These are phyloP conservation scores for Dione vanillae DNA, from an alignment of 2,888 invertebrate species.

Conservation along the genomic window DNA sequence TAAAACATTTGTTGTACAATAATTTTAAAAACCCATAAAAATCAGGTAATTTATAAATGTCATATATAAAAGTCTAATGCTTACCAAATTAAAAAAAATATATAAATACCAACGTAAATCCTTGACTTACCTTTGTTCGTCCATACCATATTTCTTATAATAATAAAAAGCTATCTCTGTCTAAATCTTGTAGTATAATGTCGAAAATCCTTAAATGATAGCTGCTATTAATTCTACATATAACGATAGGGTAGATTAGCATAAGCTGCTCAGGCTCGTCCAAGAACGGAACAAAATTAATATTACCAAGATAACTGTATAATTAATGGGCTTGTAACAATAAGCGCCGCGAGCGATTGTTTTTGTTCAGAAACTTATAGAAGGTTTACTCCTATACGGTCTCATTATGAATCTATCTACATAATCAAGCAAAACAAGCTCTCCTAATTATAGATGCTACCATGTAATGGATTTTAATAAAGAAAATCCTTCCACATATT, in stretches of 20 bases:
- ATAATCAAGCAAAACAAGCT: conserved; percentile 42
- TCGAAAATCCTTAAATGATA: conserved; percentile 26
- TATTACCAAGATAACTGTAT: conserved; percentile 54
- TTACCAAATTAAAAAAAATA: background rate
- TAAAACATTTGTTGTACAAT: no score
- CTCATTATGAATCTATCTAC: conserved; percentile 42
- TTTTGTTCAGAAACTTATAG: conserved; percentile 60
- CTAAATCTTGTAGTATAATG: background rate
- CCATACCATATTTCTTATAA: background rate
- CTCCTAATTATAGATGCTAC: conserved; percentile 41
- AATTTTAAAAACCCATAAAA: no score
- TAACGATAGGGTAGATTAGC: conserved; percentile 32
- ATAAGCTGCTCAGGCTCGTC: conserved; percentile 55
- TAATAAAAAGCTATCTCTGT: background rate
- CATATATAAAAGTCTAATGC: background rate
- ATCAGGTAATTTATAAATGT: no score
- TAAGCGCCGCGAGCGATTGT: conserved; percentile 67
- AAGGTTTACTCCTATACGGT: conserved; percentile 39
- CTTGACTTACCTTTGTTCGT: background rate
- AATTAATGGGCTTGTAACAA: conserved; percentile 68
- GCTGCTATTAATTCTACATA: conserved; percentile 35
- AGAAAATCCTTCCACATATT: conserved; percentile 38
- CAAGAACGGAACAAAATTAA: conserved; percentile 66
- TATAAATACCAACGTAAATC: background rate
- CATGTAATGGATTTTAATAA: conserved; percentile 43